A percentile compares a stretch with the other conserved stretches of the same genome.
Evolutionary conservation across 2,888 invertebrate genomes (phyloP).

Genomic region (Stegophylla sp.): DNA sequence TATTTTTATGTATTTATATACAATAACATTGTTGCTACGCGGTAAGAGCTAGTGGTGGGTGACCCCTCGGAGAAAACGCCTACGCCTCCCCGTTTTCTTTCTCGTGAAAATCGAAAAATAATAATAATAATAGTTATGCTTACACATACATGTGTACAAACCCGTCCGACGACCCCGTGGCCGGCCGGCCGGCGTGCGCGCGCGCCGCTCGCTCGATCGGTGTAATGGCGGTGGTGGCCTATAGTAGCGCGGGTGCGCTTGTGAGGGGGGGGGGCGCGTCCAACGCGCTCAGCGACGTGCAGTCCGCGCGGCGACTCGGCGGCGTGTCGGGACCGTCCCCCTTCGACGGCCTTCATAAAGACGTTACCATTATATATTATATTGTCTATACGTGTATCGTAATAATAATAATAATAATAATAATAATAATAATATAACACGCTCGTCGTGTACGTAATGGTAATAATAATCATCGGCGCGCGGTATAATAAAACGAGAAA

Average conservation of each 20-base stretch:
- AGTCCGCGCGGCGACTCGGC: constrained; percentile 12
- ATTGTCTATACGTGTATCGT: constrained; percentile 2
- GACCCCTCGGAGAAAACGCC: constrained; percentile 6
- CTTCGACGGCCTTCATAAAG: constrained; percentile 36
- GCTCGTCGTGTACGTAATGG: not conserved
- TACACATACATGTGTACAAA: not conserved
- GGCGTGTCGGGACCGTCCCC: constrained; percentile 53
- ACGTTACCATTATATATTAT: not conserved
- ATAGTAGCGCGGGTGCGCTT: not conserved
- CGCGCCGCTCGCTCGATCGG: too few species aligned
- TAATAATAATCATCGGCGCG: constrained; percentile 1
- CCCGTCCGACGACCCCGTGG: constrained; percentile 40
- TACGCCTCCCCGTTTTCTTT: constrained; percentile 7
- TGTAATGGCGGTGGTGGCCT: constrained; percentile 10
- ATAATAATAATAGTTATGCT: too few species aligned
- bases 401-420: not conserved
- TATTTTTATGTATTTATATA: too few species aligned
- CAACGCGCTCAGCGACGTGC: not conserved
- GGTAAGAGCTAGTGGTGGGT: not conserved
- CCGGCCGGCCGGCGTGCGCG: not conserved
- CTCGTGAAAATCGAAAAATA: not conserved
- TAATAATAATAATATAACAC: not conserved
- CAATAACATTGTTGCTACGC: too few species aligned
- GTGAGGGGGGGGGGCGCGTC: constrained; percentile 43
- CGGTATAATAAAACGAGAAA: not conserved